Conservation (phyloP, 2,888 invertebrate species). For the Mesopsocus fuscifrons region DNA sequence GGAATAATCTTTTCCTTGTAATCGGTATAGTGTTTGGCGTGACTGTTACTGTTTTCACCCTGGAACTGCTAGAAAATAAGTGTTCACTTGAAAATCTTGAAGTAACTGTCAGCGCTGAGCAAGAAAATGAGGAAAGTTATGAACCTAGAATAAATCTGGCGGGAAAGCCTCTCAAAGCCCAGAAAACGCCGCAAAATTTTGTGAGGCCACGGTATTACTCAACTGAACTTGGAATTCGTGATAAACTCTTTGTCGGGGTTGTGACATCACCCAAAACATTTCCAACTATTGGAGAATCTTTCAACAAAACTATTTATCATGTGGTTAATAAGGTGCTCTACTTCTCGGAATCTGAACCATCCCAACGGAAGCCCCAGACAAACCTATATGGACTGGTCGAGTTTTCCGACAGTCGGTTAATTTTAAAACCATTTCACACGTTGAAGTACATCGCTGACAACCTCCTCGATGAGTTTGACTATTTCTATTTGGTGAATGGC, state of each 20-base stretch:
- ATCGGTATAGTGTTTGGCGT: constrained; percentile 18
- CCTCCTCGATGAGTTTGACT: constrained; percentile 78
- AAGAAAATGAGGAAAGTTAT: constrained; percentile 24
- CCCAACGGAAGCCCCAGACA: constrained; percentile 23
- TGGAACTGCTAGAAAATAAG: constrained; percentile 16
- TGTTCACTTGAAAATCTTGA: constrained; percentile 10
- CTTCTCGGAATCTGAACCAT: constrained; percentile 39
- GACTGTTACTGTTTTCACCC: constrained; percentile 16
- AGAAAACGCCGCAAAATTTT: constrained; percentile 36
- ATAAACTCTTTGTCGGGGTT: constrained; percentile 72
- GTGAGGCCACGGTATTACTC: constrained; percentile 83
- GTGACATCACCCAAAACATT: constrained; percentile 56
- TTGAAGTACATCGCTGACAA: constrained; percentile 80
- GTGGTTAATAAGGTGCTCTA: constrained; percentile 67
- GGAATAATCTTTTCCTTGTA: constrained; percentile 17
- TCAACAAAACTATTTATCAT: constrained; percentile 77
- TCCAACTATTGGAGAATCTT: constrained; percentile 51
- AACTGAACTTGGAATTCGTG: constrained; percentile 83
- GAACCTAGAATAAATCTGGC: constrained; percentile 28
- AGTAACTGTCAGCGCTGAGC: neutral
- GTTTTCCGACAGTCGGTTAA: constrained; percentile 59
- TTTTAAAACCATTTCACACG: constrained; percentile 67
- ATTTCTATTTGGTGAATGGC: constrained; percentile 77
- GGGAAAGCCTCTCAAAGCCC: constrained; percentile 26
- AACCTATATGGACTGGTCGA: constrained; percentile 48